Base-by-base conservation (phyloP, 2,113 vertebrate genomes). In the Cyphomyrus plagiostoma region DNA sequence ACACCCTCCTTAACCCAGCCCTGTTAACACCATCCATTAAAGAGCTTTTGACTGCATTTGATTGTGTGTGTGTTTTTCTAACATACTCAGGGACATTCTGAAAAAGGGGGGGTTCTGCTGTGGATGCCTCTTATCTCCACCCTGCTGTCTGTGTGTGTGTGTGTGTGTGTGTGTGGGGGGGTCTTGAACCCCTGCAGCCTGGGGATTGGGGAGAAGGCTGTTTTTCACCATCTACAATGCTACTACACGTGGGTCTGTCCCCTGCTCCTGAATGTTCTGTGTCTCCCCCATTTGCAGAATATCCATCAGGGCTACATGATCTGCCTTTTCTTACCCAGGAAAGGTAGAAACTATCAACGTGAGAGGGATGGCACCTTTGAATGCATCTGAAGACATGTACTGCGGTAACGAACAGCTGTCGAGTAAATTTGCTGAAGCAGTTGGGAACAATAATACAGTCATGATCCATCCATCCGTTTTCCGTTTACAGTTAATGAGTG, bases 171-270 rank as follows among this genome's bases (percentile, higher is more conserved):
- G 35, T 35, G 35, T 35, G 35, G 35, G 46, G 98, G 98, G 48
- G 94, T 99, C 87, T 94, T 98, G 95, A 99, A 99, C 0, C 93
- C 96, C 70, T 98, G 99, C 95, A 99, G 98, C 91, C 97, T 95
- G 96, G 98, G 98, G 58, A 99, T 99, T 1, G 98, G 98, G 88
- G 98, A 1, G 98, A 0, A 98, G 98, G 3, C 91, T 97, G 85
- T 97, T 98, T 93, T 49, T 99, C n/a, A 98, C 95, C 89, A 98
- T 99, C 93, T 98, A 97, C 86, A 91, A 95, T 30, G 93, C 95
- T 89, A 93, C 49, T 87, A 97, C 96, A 1, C 96, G 98, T 99
- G 96, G 93, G 93, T 30, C 58, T 48, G 45, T 1, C 45, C 26
- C 17, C 50, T 7, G n/a, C 17, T 35, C 50, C 50, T 1, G 26